phyloP scores from a whole-genome alignment of 2,888 invertebrate species.

The Volucella zonaria region DNA sequence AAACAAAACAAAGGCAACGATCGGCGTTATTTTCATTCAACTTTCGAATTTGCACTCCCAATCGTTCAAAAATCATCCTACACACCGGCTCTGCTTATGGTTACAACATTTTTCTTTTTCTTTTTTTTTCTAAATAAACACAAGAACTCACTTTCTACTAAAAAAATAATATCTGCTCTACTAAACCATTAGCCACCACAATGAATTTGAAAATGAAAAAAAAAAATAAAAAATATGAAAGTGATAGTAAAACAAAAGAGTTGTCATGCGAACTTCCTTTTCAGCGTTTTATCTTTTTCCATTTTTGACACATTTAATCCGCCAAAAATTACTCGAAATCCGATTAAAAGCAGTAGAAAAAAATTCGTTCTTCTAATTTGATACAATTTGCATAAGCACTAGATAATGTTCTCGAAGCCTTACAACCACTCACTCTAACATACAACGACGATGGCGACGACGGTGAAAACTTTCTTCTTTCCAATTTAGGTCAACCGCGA shows the following conservation, averaged over 20 bases:
- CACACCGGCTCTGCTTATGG: no score
- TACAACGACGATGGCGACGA: conserved; percentile 8
- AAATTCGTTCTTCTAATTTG: conserved; percentile 28
- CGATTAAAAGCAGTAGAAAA: conserved; percentile 14
- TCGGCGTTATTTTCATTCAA: no score
- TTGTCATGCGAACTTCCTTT: conserved; percentile 17
- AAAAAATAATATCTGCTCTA: no score
- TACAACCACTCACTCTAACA: conserved; percentile 27
- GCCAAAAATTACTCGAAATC: conserved; percentile 37
- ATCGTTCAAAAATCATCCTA: no score
- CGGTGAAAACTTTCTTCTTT: conserved; percentile 68
- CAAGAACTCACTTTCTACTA: no score
- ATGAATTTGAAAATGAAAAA: not conserved
- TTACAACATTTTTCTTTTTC: no score
- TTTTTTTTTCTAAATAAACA: no score
- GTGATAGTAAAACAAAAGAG: conserved; percentile 40
- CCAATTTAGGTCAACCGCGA: conserved; percentile 57
- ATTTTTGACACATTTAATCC: conserved; percentile 12
- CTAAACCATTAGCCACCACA: no score
- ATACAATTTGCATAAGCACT: conserved; percentile 54
- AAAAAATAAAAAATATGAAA: conserved; percentile 9
- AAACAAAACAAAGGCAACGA: no score
- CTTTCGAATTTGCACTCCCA: no score
- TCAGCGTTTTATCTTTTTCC: not conserved
- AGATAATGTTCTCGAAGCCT: conserved; percentile 21